These are phyloP conservation scores for Busseola fusca DNA, from an alignment of 2,888 invertebrate species.

Conservation along the genomic window DNA sequence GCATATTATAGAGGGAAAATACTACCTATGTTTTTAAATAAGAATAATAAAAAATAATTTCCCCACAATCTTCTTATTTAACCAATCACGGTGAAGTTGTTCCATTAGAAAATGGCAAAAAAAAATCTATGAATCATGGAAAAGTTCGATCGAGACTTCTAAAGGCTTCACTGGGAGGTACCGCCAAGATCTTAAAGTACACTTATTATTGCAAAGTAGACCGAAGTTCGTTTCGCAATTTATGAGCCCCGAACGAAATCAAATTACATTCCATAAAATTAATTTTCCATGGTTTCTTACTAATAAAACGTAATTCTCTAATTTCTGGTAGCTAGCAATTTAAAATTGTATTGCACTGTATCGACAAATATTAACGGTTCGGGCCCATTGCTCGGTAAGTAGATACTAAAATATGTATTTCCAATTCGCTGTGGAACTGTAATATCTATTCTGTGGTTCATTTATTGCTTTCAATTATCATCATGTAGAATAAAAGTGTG, in stretches of 20 bases:
- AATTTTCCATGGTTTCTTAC: slow-evolving; percentile 56
- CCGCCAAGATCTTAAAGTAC: slow-evolving; percentile 27
- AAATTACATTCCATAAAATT: slow-evolving; percentile 59
- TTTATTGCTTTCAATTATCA: slow-evolving; percentile 38
- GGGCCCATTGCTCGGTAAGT: slow-evolving; percentile 39
- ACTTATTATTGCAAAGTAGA: slow-evolving; percentile 16
- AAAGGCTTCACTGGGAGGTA: slow-evolving; percentile 28
- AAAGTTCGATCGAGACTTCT: slow-evolving; percentile 12
- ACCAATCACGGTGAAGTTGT: neutral
- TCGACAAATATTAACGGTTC: slow-evolving; percentile 46
- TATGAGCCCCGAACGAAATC: slow-evolving; percentile 50
- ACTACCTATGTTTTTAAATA: neutral
- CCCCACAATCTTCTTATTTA: neutral
- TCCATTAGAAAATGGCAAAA: neutral
- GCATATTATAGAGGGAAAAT: too few relatives aligned
- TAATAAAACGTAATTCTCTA: slow-evolving; percentile 47
- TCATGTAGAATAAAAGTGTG: slow-evolving; percentile 17
- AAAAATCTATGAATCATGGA: neutral
- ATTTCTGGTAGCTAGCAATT: slow-evolving; percentile 55
- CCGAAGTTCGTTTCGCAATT: slow-evolving; percentile 32
- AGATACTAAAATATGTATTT: slow-evolving; percentile 60
- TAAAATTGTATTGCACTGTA: slow-evolving; percentile 55
- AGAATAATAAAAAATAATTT: neutral
- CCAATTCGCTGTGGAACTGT: slow-evolving; percentile 47
- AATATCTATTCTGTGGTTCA: slow-evolving; percentile 42